Conservation (phyloP, 2,113 vertebrate genomes). For the Narcine bancroftii region DNA sequence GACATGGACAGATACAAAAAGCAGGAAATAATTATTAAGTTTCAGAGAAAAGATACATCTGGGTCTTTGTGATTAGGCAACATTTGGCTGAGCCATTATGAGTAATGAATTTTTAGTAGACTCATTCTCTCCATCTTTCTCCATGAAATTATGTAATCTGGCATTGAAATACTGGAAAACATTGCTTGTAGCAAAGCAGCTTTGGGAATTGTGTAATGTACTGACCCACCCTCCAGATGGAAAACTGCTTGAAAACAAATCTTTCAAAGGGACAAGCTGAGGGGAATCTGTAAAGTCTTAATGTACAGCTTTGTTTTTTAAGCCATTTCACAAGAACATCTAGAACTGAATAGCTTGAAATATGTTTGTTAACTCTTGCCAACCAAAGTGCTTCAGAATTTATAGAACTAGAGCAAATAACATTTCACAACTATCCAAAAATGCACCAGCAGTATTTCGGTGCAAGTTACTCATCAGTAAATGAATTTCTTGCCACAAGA, state of each 20-base stretch:
- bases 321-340: slow-evolving; percentile 5
- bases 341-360: background rate
- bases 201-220: slow-evolving; percentile 11
- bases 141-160: slow-evolving; percentile 12
- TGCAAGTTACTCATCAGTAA: background rate
- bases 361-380: background rate
- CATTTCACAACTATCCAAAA: background rate
- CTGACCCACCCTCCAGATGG: slow-evolving; percentile 23
- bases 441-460: background rate
- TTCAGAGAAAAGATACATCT: background rate
- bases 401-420: background rate
- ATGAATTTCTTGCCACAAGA: background rate
- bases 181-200: slow-evolving; percentile 14
- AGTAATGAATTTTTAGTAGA: slow-evolving; percentile 19
- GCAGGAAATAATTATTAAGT: background rate
- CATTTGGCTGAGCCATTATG: background rate
- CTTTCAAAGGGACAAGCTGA: background rate
- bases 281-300: background rate
- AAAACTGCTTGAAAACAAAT: background rate
- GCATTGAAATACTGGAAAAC: slow-evolving; percentile 25
- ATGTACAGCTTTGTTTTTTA: background rate
- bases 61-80: background rate
- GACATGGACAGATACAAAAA: too few species aligned
- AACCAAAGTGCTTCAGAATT: background rate
- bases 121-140: background rate